phyloP scores from a whole-genome alignment of 2,797 vertebrate species.

The Pseudopleuronectes americanus region DNA sequence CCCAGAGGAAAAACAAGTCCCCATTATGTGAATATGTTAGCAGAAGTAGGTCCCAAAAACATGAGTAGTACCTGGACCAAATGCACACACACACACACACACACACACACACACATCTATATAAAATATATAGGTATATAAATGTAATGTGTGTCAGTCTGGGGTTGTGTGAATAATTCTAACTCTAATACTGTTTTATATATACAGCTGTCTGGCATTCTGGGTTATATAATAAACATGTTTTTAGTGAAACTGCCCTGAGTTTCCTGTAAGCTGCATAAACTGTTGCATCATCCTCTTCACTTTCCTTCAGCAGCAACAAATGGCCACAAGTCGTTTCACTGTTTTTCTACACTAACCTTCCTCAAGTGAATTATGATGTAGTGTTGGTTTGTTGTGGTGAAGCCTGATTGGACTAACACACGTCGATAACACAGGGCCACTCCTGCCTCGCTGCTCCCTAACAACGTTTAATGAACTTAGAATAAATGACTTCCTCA shows the following conservation, averaged over 20 bases:
- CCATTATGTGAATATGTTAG: too few species aligned
- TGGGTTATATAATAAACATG: too few species aligned
- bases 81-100: neutral
- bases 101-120: neutral
- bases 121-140: neutral
- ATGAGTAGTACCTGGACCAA: too few species aligned
- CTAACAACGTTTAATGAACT: slow-evolving; percentile 69
- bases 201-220: too few species aligned
- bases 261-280: too few species aligned
- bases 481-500: slow-evolving; percentile 67
- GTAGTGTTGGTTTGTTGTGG: slow-evolving; percentile 30
- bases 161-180: too few species aligned
- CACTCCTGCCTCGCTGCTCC: slow-evolving; percentile 36
- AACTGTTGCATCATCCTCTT: too few species aligned
- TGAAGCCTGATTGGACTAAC: slow-evolving; percentile 17
- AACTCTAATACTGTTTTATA: too few species aligned
- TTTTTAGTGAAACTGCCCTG: too few species aligned
- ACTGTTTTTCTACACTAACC: neutral
- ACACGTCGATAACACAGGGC: slow-evolving; percentile 15
- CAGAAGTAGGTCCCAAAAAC: too few species aligned
- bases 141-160: neutral
- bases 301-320: neutral
- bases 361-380: slow-evolving; percentile 17
- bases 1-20: too few species aligned
- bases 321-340: too few species aligned